Base-by-base conservation (phyloP, 2,797 vertebrate species). In the Myioborus melanocephalus region DNA sequence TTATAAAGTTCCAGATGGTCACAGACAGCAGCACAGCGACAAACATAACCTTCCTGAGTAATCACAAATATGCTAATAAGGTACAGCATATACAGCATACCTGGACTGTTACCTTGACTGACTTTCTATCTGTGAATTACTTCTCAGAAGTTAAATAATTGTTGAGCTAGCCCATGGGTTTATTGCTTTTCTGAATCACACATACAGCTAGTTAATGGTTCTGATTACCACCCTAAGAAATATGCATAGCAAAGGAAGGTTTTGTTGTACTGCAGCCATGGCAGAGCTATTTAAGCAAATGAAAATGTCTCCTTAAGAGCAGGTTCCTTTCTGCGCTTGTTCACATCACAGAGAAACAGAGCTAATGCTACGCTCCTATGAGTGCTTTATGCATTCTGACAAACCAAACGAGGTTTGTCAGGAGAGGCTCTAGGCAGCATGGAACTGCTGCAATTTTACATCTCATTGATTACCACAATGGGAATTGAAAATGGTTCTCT, bases 401-500 rank as follows among this genome's bases (percentile, higher is more conserved):
- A 97, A 96, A 95, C 87, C 95, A 93, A 97, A 97, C 83, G n/a
- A 96, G 75, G 83, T 95, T 77, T 95, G 87, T 93, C 95, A 96
- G 91, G 93, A 95, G 89, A 95, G 85, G 95, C 93, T 96, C 83
- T 90, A 95, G 95, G 97, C 96, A 94, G 94, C 95, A 89, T 39
- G 72, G 84, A 97, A 97, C 80, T 93, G 92, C 88, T 84, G 94
- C 94, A 96, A 97, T 97, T 97, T 97, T 96, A 97, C 96, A 97
- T 97, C 96, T 96, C 95, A 96, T 96, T 97, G 96, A 96, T 96
- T 97, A 94, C 63, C 22, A 47, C 95, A 91, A 88, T 77, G 93
- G 94, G 91, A 93, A 94, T 86, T 92, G 92, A 87, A 95, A 96
- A 89, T 60, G 71, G 66, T 87, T 87, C 82, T 88, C 64, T 44